Base-by-base conservation (phyloP, 2,113 vertebrate species). In the Tympanuchus pallidicinctus region DNA sequence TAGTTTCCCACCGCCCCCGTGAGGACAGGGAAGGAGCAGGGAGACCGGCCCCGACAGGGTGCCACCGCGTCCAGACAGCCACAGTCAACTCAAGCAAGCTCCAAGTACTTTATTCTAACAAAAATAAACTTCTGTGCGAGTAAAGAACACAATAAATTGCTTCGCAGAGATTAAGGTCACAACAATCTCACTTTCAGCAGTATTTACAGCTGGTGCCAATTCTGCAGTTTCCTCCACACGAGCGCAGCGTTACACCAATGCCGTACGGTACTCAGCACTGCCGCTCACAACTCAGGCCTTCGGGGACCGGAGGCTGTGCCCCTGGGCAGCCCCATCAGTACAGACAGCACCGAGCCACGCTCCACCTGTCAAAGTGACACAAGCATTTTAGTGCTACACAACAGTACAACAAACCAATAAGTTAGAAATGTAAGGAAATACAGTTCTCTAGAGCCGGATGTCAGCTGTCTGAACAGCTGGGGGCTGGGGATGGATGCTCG, bases 51-150 rank as follows among this genome's bases (percentile, higher is more conserved):
- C 32, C 7, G 32, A 50, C 48, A 28, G 52, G 52, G 25, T 15
- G 52, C 27, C 52, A 6, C 27, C 27, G 12, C 52, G 15, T 16
- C 16, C 9, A 0, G 18, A n/a, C 34, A 16, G 28, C 50, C 1
- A 3, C 18, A 1, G 27, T 28, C 36, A 7, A 11, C 17, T 11
- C 72, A n/a, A 8, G 48, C 48, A 38, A 38, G 66, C 45, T n/a
- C n/a, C 24, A 65, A 69, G 43, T 40, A 36, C 11, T 96, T 96
- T 92, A 95, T 92, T 96, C 54, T 48, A 45, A 79, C 8, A 64
- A 78, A 78, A 27, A 60, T 1, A 8, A 64, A 38, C 4, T 36
- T 64, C 40, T 19, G 9, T 20, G 27, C 36, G 34, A 17, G 38
- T n/a, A 38, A 36, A 20, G 28, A 43, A 76, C 40, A 75, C 86